Evolutionary conservation across 2,888 invertebrate genomes (phyloP).

Genomic region (Hydrotaea diabolus): DNA sequence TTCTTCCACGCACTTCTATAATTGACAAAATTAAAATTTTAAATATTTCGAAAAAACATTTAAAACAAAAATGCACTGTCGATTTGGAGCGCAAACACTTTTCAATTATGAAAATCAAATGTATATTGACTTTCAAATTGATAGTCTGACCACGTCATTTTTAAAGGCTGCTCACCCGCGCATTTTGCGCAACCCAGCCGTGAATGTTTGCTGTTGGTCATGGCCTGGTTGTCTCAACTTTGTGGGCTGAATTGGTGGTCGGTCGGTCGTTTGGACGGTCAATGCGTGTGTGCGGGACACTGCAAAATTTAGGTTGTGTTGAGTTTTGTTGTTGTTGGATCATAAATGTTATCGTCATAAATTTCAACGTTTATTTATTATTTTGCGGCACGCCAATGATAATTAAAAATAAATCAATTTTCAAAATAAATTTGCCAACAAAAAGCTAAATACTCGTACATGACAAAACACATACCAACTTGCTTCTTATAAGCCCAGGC

Average conservation of each 20-base stretch:
- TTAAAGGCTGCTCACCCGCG: neutral
- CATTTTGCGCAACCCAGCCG: neutral
- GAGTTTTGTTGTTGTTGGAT: conserved; percentile 61
- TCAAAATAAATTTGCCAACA: conserved; percentile 52
- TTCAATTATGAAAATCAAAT: neutral
- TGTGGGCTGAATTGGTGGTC: neutral
- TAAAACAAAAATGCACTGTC: no score
- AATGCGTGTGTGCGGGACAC: neutral
- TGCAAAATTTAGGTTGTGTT: conserved; percentile 72
- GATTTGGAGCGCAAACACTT: no score
- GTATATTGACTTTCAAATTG: neutral
- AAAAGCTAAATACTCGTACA: conserved; percentile 59
- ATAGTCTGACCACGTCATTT: neutral
- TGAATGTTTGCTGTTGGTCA: neutral
- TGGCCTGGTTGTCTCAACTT: neutral
- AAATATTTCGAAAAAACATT: no score
- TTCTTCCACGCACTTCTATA: no score
- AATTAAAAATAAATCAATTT: conserved; percentile 78
- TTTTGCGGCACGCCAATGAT: conserved; percentile 77
- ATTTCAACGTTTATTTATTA: conserved; percentile 77
- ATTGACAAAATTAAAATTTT: no score
- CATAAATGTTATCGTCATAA: conserved; percentile 69
- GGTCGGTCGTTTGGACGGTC: neutral
- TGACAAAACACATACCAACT: conserved; percentile 23
- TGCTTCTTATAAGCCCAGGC: no score